Conservation (phyloP, 1,140 invertebrate species). For the Drosophila funebris region DNA sequence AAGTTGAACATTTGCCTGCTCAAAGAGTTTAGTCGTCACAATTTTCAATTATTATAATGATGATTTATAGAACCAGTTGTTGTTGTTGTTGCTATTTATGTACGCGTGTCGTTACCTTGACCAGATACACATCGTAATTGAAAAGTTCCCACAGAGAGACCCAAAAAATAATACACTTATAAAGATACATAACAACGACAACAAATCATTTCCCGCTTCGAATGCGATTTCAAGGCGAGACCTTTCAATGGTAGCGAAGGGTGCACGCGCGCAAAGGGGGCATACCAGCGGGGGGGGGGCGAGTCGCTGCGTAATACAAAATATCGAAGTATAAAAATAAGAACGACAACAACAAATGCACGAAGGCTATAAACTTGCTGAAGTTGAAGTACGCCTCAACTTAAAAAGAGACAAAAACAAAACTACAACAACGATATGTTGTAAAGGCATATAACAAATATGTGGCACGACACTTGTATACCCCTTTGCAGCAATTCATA, state of each 20-base stretch:
- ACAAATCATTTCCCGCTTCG: conserved; percentile 62
- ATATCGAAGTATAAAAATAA: background rate
- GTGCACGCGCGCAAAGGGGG: conserved; percentile 22
- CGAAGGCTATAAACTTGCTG: conserved; percentile 34
- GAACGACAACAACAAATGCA: conserved; percentile 26
- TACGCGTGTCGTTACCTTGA: conserved; percentile 45
- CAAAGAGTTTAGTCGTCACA: conserved; percentile 19
- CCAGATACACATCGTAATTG: conserved; percentile 39
- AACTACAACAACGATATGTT: conserved; percentile 12
- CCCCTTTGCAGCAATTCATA: background rate
- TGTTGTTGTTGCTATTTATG: conserved; percentile 10
- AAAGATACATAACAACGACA: conserved; percentile 27
- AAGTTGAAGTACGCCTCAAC: conserved; percentile 25
- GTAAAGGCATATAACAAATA: conserved; percentile 16
- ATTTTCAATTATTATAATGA: conserved; percentile 43
- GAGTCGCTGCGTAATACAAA: conserved; percentile 16
- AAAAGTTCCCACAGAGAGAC: conserved; percentile 60
- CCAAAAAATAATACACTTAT: conserved; percentile 23
- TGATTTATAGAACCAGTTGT: conserved; percentile 54
- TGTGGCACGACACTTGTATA: too few species aligned
- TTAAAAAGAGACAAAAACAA: conserved; percentile 7
- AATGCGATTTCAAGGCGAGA: conserved; percentile 50
- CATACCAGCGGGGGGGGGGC: background rate
- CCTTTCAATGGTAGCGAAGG: conserved; percentile 39
- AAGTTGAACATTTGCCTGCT: background rate